phyloP scores from a whole-genome alignment of 2,797 vertebrate species.

The Brotula barbata region DNA sequence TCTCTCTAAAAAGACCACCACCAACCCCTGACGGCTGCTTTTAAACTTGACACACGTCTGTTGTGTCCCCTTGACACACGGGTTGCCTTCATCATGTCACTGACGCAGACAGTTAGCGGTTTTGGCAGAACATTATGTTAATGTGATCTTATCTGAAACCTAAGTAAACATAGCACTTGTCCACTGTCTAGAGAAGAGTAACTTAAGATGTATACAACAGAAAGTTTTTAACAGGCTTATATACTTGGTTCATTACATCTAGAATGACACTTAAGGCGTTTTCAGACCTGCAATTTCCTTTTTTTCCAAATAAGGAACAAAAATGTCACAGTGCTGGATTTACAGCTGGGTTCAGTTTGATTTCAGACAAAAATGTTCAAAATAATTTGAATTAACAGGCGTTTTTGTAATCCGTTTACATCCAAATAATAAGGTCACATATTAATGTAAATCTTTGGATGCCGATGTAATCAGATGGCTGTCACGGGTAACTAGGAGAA shows the following conservation, averaged over 20 bases:
- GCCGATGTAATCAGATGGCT: too few species aligned
- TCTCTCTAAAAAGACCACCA: constrained; percentile 26
- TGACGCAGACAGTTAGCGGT: constrained; percentile 49
- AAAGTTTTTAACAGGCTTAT: constrained; percentile 9
- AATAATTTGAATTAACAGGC: too few species aligned
- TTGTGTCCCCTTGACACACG: constrained; percentile 35
- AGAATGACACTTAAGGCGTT: not conserved
- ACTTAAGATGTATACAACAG: not conserved
- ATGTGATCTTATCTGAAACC: constrained; percentile 43
- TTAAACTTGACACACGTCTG: constrained; percentile 42
- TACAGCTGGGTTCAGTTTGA: too few species aligned
- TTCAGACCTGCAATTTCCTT: too few species aligned
- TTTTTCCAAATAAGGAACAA: too few species aligned
- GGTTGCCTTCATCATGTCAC: constrained; percentile 55
- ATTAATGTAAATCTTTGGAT: too few species aligned
- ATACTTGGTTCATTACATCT: not conserved
- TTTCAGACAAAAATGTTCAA: too few species aligned
- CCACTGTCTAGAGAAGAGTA: constrained; percentile 54
- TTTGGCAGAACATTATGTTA: constrained; percentile 21
- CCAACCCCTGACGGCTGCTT: constrained; percentile 7
- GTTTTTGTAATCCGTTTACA: too few species aligned
- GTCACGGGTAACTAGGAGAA: too few species aligned
- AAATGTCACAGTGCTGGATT: too few species aligned
- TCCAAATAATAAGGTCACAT: too few species aligned
- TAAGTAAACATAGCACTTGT: constrained; percentile 27